A percentile compares a stretch with the other conserved stretches of the same genome.
phyloP scores from a whole-genome alignment of 2,888 invertebrate species.

The Chymomyza procnemis region DNA sequence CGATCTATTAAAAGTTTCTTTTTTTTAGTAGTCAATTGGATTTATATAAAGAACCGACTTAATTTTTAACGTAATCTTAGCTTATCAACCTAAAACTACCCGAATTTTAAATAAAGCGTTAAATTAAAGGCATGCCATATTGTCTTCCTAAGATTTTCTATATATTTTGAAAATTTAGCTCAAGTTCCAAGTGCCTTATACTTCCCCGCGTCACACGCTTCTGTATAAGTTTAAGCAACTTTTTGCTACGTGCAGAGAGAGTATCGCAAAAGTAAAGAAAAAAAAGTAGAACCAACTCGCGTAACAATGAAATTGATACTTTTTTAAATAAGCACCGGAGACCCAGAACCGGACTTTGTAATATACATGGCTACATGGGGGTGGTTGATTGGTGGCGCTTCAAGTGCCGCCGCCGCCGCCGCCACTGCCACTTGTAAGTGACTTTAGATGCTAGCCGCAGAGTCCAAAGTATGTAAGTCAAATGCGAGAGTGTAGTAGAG shows the following conservation, averaged over 20 bases:
- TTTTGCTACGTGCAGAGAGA: not conserved
- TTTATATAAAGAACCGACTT: no score
- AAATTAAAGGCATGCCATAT: no score
- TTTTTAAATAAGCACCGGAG: conserved; percentile 57
- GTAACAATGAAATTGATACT: conserved; percentile 73
- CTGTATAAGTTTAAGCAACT: not conserved
- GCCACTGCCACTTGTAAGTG: not conserved
- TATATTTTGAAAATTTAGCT: no score
- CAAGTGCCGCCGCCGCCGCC: conserved; percentile 38
- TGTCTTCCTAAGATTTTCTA: no score
- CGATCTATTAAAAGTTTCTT: no score
- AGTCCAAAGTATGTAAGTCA: conserved; percentile 54
- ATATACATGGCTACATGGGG: not conserved
- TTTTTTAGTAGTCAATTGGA: no score
- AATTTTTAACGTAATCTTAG: no score
- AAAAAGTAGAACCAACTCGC: conserved; percentile 57
- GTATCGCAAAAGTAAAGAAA: conserved; percentile 28
- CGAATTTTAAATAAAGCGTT: no score
- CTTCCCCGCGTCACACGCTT: not conserved
- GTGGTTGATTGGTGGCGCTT: conserved; percentile 29
- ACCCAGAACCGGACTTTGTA: not conserved
- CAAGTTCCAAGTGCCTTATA: not conserved
- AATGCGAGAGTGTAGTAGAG: conserved; percentile 44
- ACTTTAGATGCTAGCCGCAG: conserved; percentile 14
- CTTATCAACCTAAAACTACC: no score